Base-by-base conservation (phyloP, 2,888 invertebrate species). In the Diarsia brunnea region DNA sequence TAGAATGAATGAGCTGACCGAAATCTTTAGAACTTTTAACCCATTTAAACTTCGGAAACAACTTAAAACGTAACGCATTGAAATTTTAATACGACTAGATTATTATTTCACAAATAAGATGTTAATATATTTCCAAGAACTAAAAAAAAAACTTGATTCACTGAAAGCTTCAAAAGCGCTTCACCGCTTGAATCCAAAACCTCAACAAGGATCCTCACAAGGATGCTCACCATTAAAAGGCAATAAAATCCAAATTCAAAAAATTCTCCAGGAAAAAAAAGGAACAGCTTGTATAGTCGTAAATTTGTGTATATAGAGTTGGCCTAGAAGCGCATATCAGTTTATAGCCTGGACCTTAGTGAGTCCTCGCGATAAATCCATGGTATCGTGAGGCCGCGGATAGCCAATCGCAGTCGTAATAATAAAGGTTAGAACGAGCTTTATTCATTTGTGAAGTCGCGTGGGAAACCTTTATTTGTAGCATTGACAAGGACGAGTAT, bases 181-280 rank as follows among this genome's bases (percentile, higher is more conserved):
- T 12, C 2, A n/a, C 21, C 65, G 88, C 84, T 84, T 67, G 0
- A 73, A 73, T 24, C 3, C 19, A 43, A 81, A 61, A 51, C 10
- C 31, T 60, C 27, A 61, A 19, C 24, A 72, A 75, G 27, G 71
- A 75, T 67, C 65, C 69, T 82, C 84, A 87, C 85, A 81, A 87
- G 78, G 85, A 87, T 89, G 87, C 89, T 85, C 87, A 86, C 89
- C 89, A 92, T 93, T 91, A 93, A 90, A 91, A 89, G 88, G 88
- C 89, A 93, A 93, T 93, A 94, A 93, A 93, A 91, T 90, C 92
- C 81, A 91, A 93, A 93, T 92, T 89, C 81, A 86, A 89, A 89
- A 89, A 86, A 80, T 76, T 45, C 5, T 63, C n/a, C 51, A 45
- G 19, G 7, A 2, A n/a, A 16, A 73, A 74, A 85, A 72, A 70